Conservation (phyloP, 1,140 invertebrate species). For the Harpegnathos saltator region DNA sequence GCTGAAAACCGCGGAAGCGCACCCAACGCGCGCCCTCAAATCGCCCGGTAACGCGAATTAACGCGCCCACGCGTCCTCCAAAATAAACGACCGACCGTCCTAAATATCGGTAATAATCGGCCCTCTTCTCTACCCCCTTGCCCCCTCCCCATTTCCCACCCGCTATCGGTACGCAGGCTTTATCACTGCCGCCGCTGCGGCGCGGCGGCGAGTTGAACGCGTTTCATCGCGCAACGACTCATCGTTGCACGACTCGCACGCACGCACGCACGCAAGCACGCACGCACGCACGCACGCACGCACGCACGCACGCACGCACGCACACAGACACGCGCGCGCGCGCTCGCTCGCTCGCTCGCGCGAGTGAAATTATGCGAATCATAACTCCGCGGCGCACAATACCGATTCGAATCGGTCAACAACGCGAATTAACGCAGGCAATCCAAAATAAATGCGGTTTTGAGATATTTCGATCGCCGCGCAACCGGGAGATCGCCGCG, state of each 20-base stretch:
- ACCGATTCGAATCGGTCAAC: neutral
- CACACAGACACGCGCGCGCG: too few species aligned
- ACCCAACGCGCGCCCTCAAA: slow-evolving; percentile 40
- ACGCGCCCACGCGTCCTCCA: slow-evolving; percentile 18
- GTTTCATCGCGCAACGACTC: neutral
- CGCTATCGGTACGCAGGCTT: too few species aligned
- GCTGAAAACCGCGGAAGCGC: slow-evolving; percentile 50
- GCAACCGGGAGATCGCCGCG: slow-evolving; percentile 1
- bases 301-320: too few species aligned
- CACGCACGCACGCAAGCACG: too few species aligned
- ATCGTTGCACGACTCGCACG: too few species aligned
- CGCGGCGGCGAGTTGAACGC: slow-evolving; percentile 15
- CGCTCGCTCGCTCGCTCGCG: too few species aligned
- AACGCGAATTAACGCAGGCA: neutral
- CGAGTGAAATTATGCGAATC: neutral
- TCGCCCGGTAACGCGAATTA: slow-evolving; percentile 40
- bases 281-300: too few species aligned
- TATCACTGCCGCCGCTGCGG: too few species aligned
- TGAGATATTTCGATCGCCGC: neutral
- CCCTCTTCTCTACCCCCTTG: too few species aligned
- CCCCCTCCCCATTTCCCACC: too few species aligned
- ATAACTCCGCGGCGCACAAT: neutral
- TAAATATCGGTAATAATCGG: slow-evolving; percentile 20
- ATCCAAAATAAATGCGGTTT: slow-evolving; percentile 28
- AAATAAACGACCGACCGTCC: slow-evolving; percentile 39